These are phyloP conservation scores for Noctua comes DNA, from an alignment of 2,888 invertebrate species.

Conservation along the genomic window DNA sequence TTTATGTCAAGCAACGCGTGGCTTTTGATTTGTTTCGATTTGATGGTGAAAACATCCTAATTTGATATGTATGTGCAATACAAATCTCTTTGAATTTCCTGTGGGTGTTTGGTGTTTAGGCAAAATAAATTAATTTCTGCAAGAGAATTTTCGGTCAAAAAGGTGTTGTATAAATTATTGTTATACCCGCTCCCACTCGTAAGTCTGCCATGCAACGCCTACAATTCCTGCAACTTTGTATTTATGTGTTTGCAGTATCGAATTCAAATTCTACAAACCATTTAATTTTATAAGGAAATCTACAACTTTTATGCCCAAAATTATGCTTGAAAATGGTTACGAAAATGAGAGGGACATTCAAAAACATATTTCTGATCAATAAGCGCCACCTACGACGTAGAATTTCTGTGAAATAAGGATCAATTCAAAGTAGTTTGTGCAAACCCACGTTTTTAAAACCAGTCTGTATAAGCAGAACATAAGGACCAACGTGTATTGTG, in stretches of 20 bases:
- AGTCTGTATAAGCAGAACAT: constrained; percentile 53
- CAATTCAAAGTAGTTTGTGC: not conserved
- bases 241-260: constrained; percentile 22
- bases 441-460: constrained; percentile 45
- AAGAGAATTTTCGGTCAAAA: constrained; percentile 20
- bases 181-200: constrained; percentile 31
- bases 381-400: constrained; percentile 40
- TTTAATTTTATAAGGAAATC: constrained; percentile 26
- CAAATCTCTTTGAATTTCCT: not conserved
- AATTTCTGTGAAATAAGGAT: constrained; percentile 41
- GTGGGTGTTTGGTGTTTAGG: constrained; percentile 5
- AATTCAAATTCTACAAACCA: constrained; percentile 23
- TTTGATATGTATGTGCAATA: not conserved
- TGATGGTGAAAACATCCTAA: not conserved
- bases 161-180: constrained; percentile 31
- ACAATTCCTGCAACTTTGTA: constrained; percentile 36
- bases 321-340: constrained; percentile 1
- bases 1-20: not conserved
- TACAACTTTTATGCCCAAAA: constrained; percentile 35
- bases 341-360: constrained; percentile 29
- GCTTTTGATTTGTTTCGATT: not conserved
- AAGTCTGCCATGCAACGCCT: constrained; percentile 44
- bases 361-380: constrained; percentile 32
- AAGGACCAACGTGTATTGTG: constrained; percentile 57
- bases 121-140: not conserved